phyloP scores from a whole-genome alignment of 2,113 vertebrate species.

The Noturus placidus region DNA sequence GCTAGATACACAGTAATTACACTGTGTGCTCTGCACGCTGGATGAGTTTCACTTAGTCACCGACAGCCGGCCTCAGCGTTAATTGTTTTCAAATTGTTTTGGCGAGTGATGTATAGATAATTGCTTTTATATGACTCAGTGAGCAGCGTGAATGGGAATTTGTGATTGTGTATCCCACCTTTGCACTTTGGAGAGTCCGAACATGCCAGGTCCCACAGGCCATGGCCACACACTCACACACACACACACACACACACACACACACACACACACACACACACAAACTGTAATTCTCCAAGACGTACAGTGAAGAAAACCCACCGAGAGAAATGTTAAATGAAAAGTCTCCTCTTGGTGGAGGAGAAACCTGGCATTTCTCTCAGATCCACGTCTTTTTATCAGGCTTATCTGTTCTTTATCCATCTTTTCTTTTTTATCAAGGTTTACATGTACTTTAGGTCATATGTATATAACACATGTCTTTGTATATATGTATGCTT shows the following conservation, averaged over 20 bases:
- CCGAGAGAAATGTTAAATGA: not conserved
- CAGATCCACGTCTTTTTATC: not conserved
- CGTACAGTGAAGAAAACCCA: not conserved
- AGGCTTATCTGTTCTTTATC: not conserved
- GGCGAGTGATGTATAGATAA: conserved; percentile 54
- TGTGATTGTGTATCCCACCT: conserved; percentile 55
- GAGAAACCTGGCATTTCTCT: conserved; percentile 21
- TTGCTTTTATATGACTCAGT: conserved; percentile 52
- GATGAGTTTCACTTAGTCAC: conserved; percentile 55
- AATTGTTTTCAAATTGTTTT: conserved; percentile 58
- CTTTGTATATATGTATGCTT: too few relatives aligned
- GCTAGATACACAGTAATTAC: conserved; percentile 62
- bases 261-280: conserved; percentile 31
- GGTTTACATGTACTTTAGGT: too few relatives aligned
- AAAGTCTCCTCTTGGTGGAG: not conserved
- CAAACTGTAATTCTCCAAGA: not conserved
- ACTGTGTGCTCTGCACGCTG: conserved; percentile 55
- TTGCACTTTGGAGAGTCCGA: conserved; percentile 55
- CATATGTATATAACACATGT: too few relatives aligned
- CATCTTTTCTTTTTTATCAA: too few relatives aligned
- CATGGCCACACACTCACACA: conserved; percentile 59
- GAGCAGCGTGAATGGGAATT: conserved; percentile 31
- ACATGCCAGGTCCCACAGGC: conserved; percentile 63
- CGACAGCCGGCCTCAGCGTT: conserved; percentile 52
- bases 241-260: conserved; percentile 50